Base-by-base conservation (phyloP, 2,888 invertebrate genomes). In the Tipula lateralis region DNA sequence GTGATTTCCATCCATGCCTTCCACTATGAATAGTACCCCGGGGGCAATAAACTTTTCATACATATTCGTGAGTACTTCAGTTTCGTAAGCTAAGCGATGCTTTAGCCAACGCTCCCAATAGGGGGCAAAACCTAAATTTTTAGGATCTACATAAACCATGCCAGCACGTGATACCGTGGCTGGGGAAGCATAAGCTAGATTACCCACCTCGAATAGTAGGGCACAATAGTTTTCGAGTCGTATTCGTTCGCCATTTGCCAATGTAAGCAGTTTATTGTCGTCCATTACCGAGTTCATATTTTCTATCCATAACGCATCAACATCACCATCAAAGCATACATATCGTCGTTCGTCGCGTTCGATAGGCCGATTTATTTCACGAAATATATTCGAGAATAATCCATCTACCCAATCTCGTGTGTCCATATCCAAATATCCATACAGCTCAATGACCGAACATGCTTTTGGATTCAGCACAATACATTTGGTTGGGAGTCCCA, bases 281-380 rank as follows among this genome's bases (percentile, higher is more conserved):
- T 98, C 98, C 97, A 98, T 97, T 1, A 98, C 97, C 0, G 97
- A 97, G 91, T 97, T 98, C 97, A 98, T 97, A 91, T 97, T 98
- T 90, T 98, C 98, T 86, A 98, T 96, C 97, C 97, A 98, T 66
- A 97, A 91, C 0, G 97, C 96, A 91, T 98, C 97, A 1, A 98
- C 97, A 88, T 97, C 97, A 1, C 98, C 98, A 88, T 98, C 98
- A 90, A 97, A 97, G 83, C 97, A 91, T 83, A 97, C 96, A 89
- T 96, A 97, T 85, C 94, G 93, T 84, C 93, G 92, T 88, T 97
- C 96, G 87, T 90, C 89, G 83, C 88, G 88, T 29, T 91, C 91
- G 0, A 92, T 89, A 0, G 94, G 95, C 91, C 93, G 94, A 91
- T 97, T 97, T 90, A 97, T 95, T 88, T 97, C 96, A 83, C 97